phyloP scores from a whole-genome alignment of 2,888 invertebrate species.

The Liodrosophila aerea region DNA sequence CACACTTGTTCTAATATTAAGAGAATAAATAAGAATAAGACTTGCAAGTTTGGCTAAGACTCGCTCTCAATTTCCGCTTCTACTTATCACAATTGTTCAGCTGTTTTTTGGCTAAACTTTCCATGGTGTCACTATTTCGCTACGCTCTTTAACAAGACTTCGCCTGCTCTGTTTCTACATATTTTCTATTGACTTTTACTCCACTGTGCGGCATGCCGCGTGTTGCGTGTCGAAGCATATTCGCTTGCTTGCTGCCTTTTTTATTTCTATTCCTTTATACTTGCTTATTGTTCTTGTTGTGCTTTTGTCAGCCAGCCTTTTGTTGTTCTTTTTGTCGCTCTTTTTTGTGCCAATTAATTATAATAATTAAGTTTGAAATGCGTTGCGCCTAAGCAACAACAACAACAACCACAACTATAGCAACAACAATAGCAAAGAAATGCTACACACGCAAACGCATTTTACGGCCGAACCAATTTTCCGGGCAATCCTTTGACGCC shows the following conservation, averaged over 20 bases:
- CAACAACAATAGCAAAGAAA: conserved; percentile 20
- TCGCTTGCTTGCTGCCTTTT: conserved; percentile 9
- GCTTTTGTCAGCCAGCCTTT: no score
- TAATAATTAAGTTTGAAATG: conserved; percentile 75
- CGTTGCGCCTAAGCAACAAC: conserved; percentile 69
- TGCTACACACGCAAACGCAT: conserved; percentile 65
- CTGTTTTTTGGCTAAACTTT: conserved; percentile 20
- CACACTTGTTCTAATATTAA: no score
- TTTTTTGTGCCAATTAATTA: conserved; percentile 72
- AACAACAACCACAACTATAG: no score
- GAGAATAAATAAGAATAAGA: no score
- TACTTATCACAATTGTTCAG: conserved; percentile 25
- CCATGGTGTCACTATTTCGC: conserved; percentile 7
- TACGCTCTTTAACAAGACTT: background rate
- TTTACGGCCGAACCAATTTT: conserved; percentile 66
- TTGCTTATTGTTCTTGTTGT: conserved; percentile 18
- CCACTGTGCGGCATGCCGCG: conserved; percentile 39
- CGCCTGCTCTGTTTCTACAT: no score
- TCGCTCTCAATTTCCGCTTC: conserved; percentile 15
- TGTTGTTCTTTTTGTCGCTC: conserved; percentile 30
- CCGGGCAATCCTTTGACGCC: conserved; percentile 70
- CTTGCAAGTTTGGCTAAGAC: no score
- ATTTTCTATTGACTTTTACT: conserved; percentile 7
- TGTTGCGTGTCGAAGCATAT: conserved; percentile 42
- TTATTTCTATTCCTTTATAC: background rate